Base-by-base conservation (phyloP, 1,140 invertebrate genomes). In the Trissolcus basalis region DNA sequence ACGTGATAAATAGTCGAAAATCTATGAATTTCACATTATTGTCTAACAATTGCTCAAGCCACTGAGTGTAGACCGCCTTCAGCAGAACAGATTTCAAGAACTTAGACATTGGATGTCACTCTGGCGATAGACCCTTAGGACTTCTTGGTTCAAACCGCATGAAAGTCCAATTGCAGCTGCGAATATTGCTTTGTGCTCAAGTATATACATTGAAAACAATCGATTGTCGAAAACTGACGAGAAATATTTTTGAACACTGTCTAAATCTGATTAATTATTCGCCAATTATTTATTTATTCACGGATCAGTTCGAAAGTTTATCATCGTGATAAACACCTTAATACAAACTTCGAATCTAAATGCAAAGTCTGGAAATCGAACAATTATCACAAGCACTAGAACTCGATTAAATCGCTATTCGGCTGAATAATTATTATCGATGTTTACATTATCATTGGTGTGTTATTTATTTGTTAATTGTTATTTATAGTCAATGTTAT, bases 91-190 rank as follows among this genome's bases (percentile, higher is more conserved):
- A 76, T 69, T 76, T 60, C 72, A 58, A 70, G 65, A 76, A 64
- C 72, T 70, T 59, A 51, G 60, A 69, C 72, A 76, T 65, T 68
- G 72, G 65, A 76, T 76, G 72, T 76, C 72, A 76, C 72, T 76
- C 72, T 69, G 55, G 54, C 72, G 43, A 75, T 39, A 56, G 65
- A 76, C 59, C 72, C 60, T 76, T 59, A 76, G 72, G 72, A 76
- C 59, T 76, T 76, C 72, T 76, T 64, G 65, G 53, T 51, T 43
- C 32, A 69, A 35, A 76, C 72, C 72, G 48, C 72, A 68, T 56
- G 51, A 51, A 68, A 74, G 63, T 74, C 71, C 58, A 72, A 65
- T 72, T 54, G 54, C 49, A 74, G 58, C 59, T 65, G 56, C 58
- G 71, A 73, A 74, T 74, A 75, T 69, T 75, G 64, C 64, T 50